Base-by-base conservation (phyloP, 2,113 vertebrate genomes). In the Lophius piscatorius region DNA sequence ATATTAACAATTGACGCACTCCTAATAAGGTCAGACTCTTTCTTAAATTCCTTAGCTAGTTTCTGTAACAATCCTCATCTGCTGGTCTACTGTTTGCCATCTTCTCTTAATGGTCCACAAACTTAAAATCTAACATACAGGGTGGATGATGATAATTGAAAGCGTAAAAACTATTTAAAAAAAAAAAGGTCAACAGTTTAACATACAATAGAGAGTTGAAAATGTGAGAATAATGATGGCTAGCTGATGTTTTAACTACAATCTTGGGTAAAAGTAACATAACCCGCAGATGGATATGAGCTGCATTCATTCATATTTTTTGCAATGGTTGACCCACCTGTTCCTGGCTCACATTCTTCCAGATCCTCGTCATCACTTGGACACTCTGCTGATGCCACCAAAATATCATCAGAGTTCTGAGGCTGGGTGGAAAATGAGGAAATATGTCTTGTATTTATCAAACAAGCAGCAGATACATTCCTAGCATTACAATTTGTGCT, bases 331-430 rank as follows among this genome's bases (percentile, higher is more conserved):
- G 61, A 92, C 95, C 92, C 94, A 98, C 95, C 95, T 89, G 95
- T 95, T 89, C 94, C 95, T 1, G 95, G 95, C 57, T 98, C 95
- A 74, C 95, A 98, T 86, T 98, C 95, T 82, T 96, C 94, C 79
- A 98, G 89, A 87, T 98, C 95, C 73, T 98, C 95, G 1, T 98
- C 95, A n/a, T 98, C 95, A 3, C 95, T 97, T 4, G 95, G 95
- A 79, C 95, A 98, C 89, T 98, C 95, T 0, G 95, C 95, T 0
- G 95, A 97, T 1, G 95, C 95, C 81, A 98, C 95, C 81, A 98
- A 84, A 63, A 97, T 92, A 78, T 98, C 95, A 63, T 98, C 95
- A 6, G 95, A 95, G 89, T 95, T 97, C 93, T 96, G 90, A 0
- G 78, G 87, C 80, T 87, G 61, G 48, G 51, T 65, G 40, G 21